phyloP scores from a whole-genome alignment of 2,113 vertebrate species.

The Xiphophorus couchianus region DNA sequence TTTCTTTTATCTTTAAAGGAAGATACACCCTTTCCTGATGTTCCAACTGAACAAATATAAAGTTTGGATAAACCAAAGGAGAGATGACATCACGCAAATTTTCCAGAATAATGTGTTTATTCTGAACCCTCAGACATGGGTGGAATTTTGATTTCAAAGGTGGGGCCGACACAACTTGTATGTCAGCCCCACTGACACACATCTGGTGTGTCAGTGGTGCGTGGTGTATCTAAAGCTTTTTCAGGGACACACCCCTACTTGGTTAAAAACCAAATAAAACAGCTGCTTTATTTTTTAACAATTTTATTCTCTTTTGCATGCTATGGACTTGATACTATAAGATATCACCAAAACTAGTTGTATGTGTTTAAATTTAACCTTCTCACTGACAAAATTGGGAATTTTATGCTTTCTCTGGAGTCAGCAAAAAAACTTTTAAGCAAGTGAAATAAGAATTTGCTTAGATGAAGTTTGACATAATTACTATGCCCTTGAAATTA shows the following conservation, averaged over 20 bases:
- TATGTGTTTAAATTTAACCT: no score
- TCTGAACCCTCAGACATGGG: not conserved
- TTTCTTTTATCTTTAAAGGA: conserved; percentile 59
- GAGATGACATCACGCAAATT: conserved; percentile 4
- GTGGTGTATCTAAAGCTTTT: no score
- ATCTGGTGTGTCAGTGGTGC: no score
- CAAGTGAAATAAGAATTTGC: no score
- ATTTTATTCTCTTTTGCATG: not conserved
- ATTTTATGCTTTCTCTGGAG: no score
- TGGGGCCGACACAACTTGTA: not conserved
- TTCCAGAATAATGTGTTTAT: conserved; percentile 6
- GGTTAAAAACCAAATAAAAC: not conserved
- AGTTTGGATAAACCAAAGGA: conserved; percentile 22
- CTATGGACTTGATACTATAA: not conserved
- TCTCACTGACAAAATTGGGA: no score
- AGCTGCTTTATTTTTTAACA: not conserved
- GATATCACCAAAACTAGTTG: no score
- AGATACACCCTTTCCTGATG: conserved; percentile 74
- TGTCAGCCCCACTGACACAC: no score
- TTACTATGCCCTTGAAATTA: no score
- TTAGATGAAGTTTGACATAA: no score
- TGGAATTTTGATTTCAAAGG: conserved; percentile 1
- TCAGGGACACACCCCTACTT: not conserved
- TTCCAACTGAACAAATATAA: conserved; percentile 56
- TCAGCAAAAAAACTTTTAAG: no score